A percentile compares a stretch with the other conserved stretches of the same genome.
These are phyloP conservation scores for Ganaspis brasiliensis DNA, from an alignment of 2,888 invertebrate species.

Conservation along the genomic window DNA sequence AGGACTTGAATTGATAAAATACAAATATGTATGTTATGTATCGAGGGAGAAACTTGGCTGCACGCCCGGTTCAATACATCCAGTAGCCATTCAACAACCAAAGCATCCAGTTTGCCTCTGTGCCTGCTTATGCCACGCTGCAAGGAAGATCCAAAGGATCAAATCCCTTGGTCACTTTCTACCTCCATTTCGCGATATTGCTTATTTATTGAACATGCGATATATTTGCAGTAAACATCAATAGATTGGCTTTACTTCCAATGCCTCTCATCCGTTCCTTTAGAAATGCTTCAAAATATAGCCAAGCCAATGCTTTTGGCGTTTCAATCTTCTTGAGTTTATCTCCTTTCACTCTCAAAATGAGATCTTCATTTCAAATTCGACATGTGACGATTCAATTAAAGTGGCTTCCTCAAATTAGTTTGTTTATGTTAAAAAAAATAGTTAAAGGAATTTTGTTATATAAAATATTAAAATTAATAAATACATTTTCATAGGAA, in stretches of 20 bases:
- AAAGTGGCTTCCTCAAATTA: too few relatives aligned
- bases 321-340: not conserved
- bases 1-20: constrained; percentile 48
- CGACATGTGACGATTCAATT: too few relatives aligned
- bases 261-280: not conserved
- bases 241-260: not conserved
- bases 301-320: not conserved
- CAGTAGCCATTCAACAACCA: constrained; percentile 59
- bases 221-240: constrained; percentile 34
- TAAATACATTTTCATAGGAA: too few relatives aligned
- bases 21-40: constrained; percentile 68
- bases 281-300: constrained; percentile 14
- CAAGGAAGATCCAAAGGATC: constrained; percentile 38
- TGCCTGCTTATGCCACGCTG: constrained; percentile 20
- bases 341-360: too few relatives aligned
- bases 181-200: constrained; percentile 11
- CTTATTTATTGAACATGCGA: constrained; percentile 30
- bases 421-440: too few relatives aligned
- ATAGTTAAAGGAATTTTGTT: too few relatives aligned
- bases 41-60: constrained; percentile 61
- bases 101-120: constrained; percentile 46
- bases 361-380: too few relatives aligned
- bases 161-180: constrained; percentile 29
- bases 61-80: constrained; percentile 63
- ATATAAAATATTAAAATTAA: too few relatives aligned